phyloP scores from a whole-genome alignment of 2,113 vertebrate species.

The Notarius lentiginosus region DNA sequence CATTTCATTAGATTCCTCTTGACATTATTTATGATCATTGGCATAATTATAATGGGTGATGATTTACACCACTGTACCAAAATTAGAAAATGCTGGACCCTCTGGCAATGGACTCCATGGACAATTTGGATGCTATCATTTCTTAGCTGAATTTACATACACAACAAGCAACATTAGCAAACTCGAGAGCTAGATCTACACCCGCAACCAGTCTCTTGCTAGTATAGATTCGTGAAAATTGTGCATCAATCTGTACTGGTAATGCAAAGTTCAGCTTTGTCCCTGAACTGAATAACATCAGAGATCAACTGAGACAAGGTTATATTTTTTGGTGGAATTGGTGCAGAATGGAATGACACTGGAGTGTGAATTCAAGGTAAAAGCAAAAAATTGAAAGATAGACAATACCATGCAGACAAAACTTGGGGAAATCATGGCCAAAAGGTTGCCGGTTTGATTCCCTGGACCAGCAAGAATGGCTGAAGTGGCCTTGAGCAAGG shows the following conservation, averaged over 20 bases:
- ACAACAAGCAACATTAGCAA: not conserved
- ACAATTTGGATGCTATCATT: not conserved
- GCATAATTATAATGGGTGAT: not conserved
- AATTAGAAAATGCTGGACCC: not conserved
- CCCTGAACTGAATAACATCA: not conserved
- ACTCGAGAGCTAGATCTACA: not conserved
- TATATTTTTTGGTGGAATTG: not conserved
- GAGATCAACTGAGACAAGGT: not conserved
- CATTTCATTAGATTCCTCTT: not conserved
- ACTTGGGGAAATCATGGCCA: no score
- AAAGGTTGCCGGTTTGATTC: no score
- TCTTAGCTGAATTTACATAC: not conserved
- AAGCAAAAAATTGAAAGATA: not conserved
- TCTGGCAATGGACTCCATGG: not conserved
- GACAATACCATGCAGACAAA: constrained; percentile 27
- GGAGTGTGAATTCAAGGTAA: not conserved
- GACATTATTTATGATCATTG: not conserved
- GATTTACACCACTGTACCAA: not conserved
- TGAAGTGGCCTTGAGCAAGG: no score
- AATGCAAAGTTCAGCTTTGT: constrained; percentile 7
- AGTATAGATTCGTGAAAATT: not conserved
- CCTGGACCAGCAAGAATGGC: no score
- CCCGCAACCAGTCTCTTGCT: no score
- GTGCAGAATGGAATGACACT: not conserved
- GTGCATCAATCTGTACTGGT: constrained; percentile 35